Evolutionary conservation across 1,140 invertebrate species (phyloP).

Genomic region (Venustaconcha ellipsiformis): DNA sequence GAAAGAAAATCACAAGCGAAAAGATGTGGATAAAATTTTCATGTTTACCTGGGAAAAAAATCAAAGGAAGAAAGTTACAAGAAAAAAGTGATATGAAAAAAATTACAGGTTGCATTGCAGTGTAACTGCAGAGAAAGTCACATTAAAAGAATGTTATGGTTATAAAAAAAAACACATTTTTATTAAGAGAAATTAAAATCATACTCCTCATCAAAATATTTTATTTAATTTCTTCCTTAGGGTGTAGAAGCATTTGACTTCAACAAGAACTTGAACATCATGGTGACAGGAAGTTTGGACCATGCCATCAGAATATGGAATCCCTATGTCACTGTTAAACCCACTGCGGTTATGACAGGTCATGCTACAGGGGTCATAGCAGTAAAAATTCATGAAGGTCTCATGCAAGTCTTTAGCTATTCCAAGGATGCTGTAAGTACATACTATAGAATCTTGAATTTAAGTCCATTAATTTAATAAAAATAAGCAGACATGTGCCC

Average conservation of each 20-base stretch:
- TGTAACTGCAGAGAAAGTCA: too few relatives aligned
- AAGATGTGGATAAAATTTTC: too few relatives aligned
- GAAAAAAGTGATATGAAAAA: too few relatives aligned
- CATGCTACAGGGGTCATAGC: conserved; percentile 78
- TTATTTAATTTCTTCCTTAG: conserved; percentile 36
- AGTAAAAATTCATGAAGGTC: conserved; percentile 73
- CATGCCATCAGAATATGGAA: conserved; percentile 81
- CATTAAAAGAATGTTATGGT: too few relatives aligned
- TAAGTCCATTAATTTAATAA: too few relatives aligned
- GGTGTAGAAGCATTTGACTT: conserved; percentile 67
- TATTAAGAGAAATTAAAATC: too few relatives aligned
- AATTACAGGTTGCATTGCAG: too few relatives aligned
- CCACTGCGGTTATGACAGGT: conserved; percentile 75
- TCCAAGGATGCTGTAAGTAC: conserved; percentile 67
- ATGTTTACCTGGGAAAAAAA: too few relatives aligned
- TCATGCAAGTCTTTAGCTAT: conserved; percentile 65
- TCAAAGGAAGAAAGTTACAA: too few relatives aligned
- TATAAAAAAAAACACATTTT: too few relatives aligned
- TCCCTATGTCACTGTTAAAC: conserved; percentile 77
- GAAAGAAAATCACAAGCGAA: too few relatives aligned
- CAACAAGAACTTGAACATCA: conserved; percentile 63
- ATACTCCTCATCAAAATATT: neutral
- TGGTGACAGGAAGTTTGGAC: conserved; percentile 78
- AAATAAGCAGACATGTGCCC: too few relatives aligned
- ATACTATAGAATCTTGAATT: neutral